These are phyloP conservation scores for Pentalonia nigronervosa DNA, from an alignment of 1,140 invertebrate species.

Conservation along the genomic window DNA sequence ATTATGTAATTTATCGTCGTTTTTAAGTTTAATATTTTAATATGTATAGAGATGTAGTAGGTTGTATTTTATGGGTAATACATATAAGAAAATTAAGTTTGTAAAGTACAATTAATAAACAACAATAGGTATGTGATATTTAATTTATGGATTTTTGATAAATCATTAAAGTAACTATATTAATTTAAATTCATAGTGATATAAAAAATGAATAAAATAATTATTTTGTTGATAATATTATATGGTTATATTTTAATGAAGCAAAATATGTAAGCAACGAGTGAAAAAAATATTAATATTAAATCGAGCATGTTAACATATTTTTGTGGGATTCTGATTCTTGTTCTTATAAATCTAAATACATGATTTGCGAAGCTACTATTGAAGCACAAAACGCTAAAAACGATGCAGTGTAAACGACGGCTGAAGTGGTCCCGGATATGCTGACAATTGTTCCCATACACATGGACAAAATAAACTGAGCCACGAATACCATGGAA, in stretches of 20 bases:
- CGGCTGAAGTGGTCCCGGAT: slow-evolving; percentile 85
- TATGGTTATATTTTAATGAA: neutral
- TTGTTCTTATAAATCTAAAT: slow-evolving; percentile 77
- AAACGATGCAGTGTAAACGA: slow-evolving; percentile 81
- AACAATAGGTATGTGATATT: neutral
- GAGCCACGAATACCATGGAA: slow-evolving; percentile 94
- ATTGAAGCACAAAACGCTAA: slow-evolving; percentile 84
- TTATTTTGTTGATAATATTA: neutral
- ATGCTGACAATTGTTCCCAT: slow-evolving; percentile 84
- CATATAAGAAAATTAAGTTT: neutral
- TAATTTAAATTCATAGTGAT: neutral
- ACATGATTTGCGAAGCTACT: slow-evolving; percentile 85
- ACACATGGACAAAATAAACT: slow-evolving; percentile 85
- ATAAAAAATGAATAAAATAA: neutral
- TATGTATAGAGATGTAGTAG: neutral
- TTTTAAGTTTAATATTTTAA: neutral
- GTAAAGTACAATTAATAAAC: neutral
- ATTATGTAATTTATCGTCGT: neutral
- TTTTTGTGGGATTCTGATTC: neutral
- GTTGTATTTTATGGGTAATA: neutral
- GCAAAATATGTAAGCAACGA: neutral
- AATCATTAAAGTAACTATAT: neutral
- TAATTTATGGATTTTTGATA: neutral
- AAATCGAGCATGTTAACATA: neutral
- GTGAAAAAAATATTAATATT: neutral